Evolutionary conservation across 2,113 vertebrate species (phyloP), one percentile per base, ranked within the genome.

Genomic region (Neomonachus schauinslandi): DNA sequence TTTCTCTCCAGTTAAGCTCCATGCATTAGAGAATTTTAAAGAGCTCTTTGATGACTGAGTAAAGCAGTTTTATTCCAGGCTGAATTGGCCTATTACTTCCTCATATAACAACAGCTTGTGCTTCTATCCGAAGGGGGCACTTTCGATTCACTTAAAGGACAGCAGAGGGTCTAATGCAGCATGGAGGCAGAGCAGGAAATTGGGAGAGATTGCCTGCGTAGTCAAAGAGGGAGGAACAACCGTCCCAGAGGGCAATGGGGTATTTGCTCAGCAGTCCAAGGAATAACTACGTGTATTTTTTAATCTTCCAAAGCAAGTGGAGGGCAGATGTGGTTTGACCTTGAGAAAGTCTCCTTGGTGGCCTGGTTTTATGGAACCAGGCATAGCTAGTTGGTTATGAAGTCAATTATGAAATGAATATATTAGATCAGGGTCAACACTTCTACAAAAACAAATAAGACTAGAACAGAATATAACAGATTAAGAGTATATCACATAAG

Each of bases 1-100:
- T 88, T 84, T 71, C 80, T 96, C 74, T 91, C 39, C 63, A 69
- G 74, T 96, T 95, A 88, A 94, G 57, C 19, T 51, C 53, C 26
- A 31, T 5, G 69, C 80, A 63, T 87, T 96, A 88, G 69, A 95
- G 76, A 92, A 96, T 89, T 96, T 93, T 81, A 85, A 94, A 84
- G 69, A 94, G 46, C 9, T 53, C 59, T 88, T 77, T 90, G 91
- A 94, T 94, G 80, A 95, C 14, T n/a, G 46, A 95, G 57, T 65
- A 31, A 96, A 87, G 69, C 57, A 69, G 83, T 96, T 95, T 95
- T 89, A 95, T 77, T 93, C 92, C 96, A 80, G 49, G 80, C 31
- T 88, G 93, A 87, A 92, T 15, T 85, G 92, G 91, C 39, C 4
- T 4, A 79, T 85, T 57, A 61, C 80, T 88, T 93, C 53, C 80